Evolutionary conservation across 2,797 vertebrate species (phyloP).

Genomic region (Muraenolepis orangiensis): DNA sequence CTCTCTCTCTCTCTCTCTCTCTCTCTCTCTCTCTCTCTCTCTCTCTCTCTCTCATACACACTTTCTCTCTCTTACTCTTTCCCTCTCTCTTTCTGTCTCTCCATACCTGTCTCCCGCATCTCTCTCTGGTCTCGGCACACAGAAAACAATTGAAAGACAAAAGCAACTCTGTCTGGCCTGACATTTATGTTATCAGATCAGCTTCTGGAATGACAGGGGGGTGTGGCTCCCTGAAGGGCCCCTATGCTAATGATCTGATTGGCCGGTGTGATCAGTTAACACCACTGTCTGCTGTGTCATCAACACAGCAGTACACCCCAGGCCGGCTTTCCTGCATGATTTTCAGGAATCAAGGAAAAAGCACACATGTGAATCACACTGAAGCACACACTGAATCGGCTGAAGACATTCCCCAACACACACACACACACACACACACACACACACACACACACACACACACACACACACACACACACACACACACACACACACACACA

Average conservation of each 20-base stretch:
- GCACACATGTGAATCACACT: neutral
- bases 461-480: conserved; percentile 3
- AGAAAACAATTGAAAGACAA: neutral
- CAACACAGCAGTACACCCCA: neutral
- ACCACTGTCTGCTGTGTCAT: neutral
- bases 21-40: too few species aligned
- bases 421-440: neutral
- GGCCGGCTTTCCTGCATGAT: conserved; percentile 12
- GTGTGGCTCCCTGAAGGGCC: conserved; percentile 48
- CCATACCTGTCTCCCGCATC: too few species aligned
- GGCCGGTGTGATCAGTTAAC: conserved; percentile 41
- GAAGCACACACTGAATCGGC: neutral
- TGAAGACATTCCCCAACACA: neutral
- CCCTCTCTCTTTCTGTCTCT: neutral
- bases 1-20: too few species aligned
- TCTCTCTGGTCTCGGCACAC: neutral
- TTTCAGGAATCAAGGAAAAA: neutral
- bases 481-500: conserved; percentile 6
- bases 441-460: conserved; percentile 2
- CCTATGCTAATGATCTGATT: conserved; percentile 11
- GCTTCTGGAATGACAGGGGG: conserved; percentile 44
- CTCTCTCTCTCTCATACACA: neutral
- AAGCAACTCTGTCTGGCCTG: neutral
- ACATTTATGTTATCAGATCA: conserved; percentile 56
- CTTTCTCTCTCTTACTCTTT: neutral